phyloP scores from a whole-genome alignment of 2,888 invertebrate genomes.

The Blastobasis lacticolella region DNA sequence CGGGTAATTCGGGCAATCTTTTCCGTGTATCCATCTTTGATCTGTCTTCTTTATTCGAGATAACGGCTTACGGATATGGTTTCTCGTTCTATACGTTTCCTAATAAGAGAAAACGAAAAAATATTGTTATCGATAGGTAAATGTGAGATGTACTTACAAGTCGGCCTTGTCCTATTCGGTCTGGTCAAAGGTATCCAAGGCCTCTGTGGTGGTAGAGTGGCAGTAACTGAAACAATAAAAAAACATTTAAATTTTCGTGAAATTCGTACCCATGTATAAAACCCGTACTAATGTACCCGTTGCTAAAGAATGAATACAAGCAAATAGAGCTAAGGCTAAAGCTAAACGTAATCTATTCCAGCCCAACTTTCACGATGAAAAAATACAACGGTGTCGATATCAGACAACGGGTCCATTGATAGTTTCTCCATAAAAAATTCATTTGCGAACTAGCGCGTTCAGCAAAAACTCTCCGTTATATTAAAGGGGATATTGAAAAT shows the following conservation, averaged over 20 bases:
- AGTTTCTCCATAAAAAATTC: conserved; percentile 20
- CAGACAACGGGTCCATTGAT: conserved; percentile 16
- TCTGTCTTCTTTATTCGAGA: too few species aligned
- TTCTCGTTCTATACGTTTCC: too few species aligned
- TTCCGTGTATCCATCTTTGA: too few species aligned
- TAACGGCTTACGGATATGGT: too few species aligned
- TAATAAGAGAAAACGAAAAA: neutral
- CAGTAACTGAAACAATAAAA: conserved; percentile 84
- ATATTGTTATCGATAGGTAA: neutral
- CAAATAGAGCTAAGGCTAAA: too few species aligned
- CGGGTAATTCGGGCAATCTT: too few species aligned
- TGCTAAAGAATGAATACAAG: too few species aligned
- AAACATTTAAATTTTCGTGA: neutral
- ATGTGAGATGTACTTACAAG: conserved; percentile 80
- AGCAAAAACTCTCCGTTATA: conserved; percentile 21
- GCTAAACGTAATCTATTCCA: too few species aligned
- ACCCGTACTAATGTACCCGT: too few species aligned
- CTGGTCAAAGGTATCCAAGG: conserved; percentile 96
- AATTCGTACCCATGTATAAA: too few species aligned
- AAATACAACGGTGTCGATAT: conserved; percentile 6
- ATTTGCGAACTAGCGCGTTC: conserved; percentile 19
- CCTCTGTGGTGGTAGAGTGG: conserved; percentile 91
- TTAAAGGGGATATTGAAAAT: neutral
- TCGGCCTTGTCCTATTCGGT: conserved; percentile 90
- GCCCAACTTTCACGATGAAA: neutral